Evolutionary conservation across 2,113 vertebrate species (phyloP).

Genomic region (Neodontobutis hainanensis): DNA sequence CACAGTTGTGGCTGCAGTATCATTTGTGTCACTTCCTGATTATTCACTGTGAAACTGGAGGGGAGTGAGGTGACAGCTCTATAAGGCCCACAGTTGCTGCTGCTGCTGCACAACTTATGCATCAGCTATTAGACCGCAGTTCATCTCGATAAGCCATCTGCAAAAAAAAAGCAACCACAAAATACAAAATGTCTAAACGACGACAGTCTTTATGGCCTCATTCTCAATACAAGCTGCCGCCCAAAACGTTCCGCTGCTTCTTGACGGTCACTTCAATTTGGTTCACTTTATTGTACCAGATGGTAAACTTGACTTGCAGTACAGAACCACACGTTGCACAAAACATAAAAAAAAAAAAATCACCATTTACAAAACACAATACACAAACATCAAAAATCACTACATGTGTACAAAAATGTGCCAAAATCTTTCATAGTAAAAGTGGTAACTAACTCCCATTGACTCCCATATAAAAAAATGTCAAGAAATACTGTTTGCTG

Average conservation of each 20-base stretch:
- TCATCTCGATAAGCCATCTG: slow-evolving; percentile 46
- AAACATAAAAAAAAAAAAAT: too few relatives aligned
- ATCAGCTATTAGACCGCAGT: slow-evolving; percentile 42
- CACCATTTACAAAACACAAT: too few relatives aligned
- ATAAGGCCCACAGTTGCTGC: slow-evolving; percentile 29
- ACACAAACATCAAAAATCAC: too few relatives aligned
- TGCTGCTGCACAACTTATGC: slow-evolving; percentile 53
- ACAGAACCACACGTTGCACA: too few relatives aligned
- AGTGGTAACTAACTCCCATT: not conserved
- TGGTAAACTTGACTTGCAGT: too few relatives aligned
- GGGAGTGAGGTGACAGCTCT: slow-evolving; percentile 59
- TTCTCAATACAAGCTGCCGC: slow-evolving; percentile 41
- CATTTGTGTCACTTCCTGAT: slow-evolving; percentile 76
- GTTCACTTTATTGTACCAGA: too few relatives aligned
- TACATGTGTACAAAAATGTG: too few relatives aligned
- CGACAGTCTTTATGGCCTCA: slow-evolving; percentile 8
- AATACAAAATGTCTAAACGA: slow-evolving; percentile 48
- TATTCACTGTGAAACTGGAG: slow-evolving; percentile 75
- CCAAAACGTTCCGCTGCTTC: slow-evolving; percentile 15
- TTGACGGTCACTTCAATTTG: slow-evolving; percentile 34
- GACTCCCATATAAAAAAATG: slow-evolving; percentile 2
- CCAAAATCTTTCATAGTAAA: too few relatives aligned
- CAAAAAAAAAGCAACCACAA: slow-evolving; percentile 36
- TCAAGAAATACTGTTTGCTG: not conserved
- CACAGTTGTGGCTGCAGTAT: slow-evolving; percentile 72